A percentile compares a stretch with the other conserved stretches of the same genome.
These are phyloP conservation scores for Saccostrea glomerata DNA, from an alignment of 1,140 invertebrate genomes.

Conservation along the genomic window DNA sequence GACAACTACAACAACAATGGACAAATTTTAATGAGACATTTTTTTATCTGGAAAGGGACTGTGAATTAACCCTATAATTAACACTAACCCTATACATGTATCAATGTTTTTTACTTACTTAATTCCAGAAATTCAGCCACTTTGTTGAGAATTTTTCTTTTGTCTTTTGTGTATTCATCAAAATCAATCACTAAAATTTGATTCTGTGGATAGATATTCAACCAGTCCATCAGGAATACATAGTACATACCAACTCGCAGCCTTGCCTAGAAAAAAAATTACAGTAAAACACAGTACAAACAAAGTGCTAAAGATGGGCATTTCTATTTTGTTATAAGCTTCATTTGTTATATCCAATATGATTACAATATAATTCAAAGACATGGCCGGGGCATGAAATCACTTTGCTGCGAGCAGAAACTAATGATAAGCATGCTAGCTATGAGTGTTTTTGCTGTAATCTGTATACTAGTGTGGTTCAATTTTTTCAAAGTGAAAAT, in stretches of 20 bases:
- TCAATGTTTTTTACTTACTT: background rate
- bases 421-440: too few species aligned
- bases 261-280: background rate
- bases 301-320: too few species aligned
- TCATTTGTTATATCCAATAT: too few species aligned
- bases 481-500: too few species aligned
- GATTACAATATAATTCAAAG: background rate
- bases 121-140: background rate
- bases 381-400: background rate
- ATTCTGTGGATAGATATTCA: background rate
- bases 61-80: too few species aligned
- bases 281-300: background rate
- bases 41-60: too few species aligned
- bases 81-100: too few species aligned
- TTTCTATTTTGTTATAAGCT: too few species aligned
- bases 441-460: background rate
- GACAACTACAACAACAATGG: too few species aligned
- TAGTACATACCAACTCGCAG: constrained; percentile 7
- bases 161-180: background rate
- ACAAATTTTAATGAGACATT: too few species aligned
- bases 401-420: background rate
- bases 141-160: background rate
- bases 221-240: background rate
- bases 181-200: constrained; percentile 17
- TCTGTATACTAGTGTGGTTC: background rate